Evolutionary conservation across 2,113 vertebrate species (phyloP).

Genomic region (Damaliscus lunatus): DNA sequence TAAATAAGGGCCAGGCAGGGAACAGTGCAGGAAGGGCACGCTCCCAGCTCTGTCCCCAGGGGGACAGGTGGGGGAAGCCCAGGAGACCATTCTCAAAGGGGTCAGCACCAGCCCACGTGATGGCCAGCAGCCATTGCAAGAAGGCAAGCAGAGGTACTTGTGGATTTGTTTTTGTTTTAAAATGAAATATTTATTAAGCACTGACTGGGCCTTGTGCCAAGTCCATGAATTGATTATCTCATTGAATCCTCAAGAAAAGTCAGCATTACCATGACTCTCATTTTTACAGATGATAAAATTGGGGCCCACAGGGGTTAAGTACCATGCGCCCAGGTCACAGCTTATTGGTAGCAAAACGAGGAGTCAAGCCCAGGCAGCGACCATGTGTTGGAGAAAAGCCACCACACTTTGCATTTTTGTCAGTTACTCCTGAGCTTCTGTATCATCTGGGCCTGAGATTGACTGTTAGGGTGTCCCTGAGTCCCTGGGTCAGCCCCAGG

Average conservation of each 20-base stretch:
- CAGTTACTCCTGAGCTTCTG: not conserved
- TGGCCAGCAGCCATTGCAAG: not conserved
- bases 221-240: not conserved
- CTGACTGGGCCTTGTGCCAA: not conserved
- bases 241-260: not conserved
- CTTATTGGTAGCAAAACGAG: not conserved
- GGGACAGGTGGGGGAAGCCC: not conserved
- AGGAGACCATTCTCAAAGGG: not conserved
- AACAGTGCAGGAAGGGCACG: not conserved
- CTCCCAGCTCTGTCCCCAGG: not conserved
- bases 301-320: not conserved
- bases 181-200: not conserved
- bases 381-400: not conserved
- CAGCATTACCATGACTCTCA: not conserved
- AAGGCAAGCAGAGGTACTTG: not conserved
- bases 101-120: not conserved
- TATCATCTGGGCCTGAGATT: not conserved
- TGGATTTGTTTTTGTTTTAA: not conserved
- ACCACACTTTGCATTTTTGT: not conserved
- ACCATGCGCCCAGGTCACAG: not conserved
- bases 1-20: not conserved
- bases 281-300: not conserved
- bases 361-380: not conserved
- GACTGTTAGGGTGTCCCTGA: not conserved
- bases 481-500: not conserved